phyloP scores from a whole-genome alignment of 1,140 invertebrate species.

The Orius laevigatus region DNA sequence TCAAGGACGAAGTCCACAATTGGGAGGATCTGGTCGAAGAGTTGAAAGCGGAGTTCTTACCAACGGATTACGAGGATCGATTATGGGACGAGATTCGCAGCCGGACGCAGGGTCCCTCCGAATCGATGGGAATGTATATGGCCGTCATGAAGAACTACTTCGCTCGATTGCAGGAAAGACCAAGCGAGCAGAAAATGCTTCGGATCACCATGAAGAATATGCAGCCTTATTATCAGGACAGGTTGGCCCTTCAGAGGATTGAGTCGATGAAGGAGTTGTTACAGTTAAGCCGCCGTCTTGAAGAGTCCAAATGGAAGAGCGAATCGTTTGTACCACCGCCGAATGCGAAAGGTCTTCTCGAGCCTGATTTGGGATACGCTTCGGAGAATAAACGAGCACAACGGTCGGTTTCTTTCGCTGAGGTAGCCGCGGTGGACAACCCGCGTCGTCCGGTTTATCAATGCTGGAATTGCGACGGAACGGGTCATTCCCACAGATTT shows the following conservation, averaged over 20 bases:
- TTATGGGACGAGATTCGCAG: conserved; percentile 22
- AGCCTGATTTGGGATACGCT: conserved; percentile 7
- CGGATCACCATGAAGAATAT: conserved; percentile 22
- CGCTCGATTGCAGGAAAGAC: conserved; percentile 19
- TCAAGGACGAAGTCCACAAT: background rate
- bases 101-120: conserved; percentile 21
- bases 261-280: background rate
- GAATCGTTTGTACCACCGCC: background rate
- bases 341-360: background rate
- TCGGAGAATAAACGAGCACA: background rate
- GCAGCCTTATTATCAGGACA: conserved; percentile 21
- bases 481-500: too few species aligned
- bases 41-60: background rate
- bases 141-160: conserved; percentile 24
- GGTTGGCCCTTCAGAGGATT: background rate
- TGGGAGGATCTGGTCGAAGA: background rate
- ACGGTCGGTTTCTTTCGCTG: too few species aligned
- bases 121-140: conserved; percentile 22
- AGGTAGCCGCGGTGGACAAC: too few species aligned
- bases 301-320: background rate
- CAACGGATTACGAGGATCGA: conserved; percentile 20
- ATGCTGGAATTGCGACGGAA: too few species aligned
- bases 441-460: too few species aligned
- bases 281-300: background rate
- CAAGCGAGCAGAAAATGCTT: conserved; percentile 20